Evolutionary conservation across 2,888 invertebrate species (phyloP).

Genomic region (Orchestes rusci): DNA sequence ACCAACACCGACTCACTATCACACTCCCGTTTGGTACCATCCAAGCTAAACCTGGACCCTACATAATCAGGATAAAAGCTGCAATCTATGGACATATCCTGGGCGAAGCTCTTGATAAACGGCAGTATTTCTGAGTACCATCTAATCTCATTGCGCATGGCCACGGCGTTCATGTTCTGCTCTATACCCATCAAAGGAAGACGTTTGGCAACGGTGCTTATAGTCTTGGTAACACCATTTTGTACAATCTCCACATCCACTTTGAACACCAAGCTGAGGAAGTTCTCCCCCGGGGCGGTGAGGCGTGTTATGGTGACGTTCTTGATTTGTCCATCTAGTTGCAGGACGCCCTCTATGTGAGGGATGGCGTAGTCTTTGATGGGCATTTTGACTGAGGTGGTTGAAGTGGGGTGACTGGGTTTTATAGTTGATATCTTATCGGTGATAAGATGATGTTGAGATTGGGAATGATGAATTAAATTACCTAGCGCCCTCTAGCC

Average conservation of each 20-base stretch:
- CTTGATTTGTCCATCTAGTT: conserved; percentile 4
- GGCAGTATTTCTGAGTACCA: conserved; percentile 23
- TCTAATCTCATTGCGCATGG: conserved; percentile 17
- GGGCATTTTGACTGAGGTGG: conserved; percentile 4
- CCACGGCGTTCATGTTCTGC: conserved; percentile 6
- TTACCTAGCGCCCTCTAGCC: too few species aligned
- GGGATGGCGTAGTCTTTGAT: conserved; percentile 3
- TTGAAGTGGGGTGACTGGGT: too few species aligned
- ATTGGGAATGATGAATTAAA: conserved; percentile 1
- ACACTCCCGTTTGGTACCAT: conserved; percentile 9
- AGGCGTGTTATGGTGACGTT: conserved; percentile 13
- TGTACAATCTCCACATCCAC: conserved; percentile 19
- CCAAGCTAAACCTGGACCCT: conserved; percentile 22
- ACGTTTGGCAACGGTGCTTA: conserved; percentile 22
- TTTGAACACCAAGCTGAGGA: conserved; percentile 20
- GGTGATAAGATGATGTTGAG: too few species aligned
- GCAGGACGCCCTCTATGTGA: conserved; percentile 7
- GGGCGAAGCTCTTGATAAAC: conserved; percentile 16
- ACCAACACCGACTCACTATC: conserved; percentile 23
- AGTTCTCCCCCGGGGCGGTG: conserved; percentile 23
- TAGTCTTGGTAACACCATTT: conserved; percentile 16
- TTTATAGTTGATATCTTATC: too few species aligned
- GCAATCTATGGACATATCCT: conserved; percentile 13
- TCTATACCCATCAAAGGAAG: conserved; percentile 7
- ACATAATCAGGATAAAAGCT: conserved; percentile 20